Percentiles rank a stretch among this genome's conserved stretches.
Conservation (phyloP, 2,797 vertebrate genomes). For the Periophthalmus magnuspinnatus region DNA sequence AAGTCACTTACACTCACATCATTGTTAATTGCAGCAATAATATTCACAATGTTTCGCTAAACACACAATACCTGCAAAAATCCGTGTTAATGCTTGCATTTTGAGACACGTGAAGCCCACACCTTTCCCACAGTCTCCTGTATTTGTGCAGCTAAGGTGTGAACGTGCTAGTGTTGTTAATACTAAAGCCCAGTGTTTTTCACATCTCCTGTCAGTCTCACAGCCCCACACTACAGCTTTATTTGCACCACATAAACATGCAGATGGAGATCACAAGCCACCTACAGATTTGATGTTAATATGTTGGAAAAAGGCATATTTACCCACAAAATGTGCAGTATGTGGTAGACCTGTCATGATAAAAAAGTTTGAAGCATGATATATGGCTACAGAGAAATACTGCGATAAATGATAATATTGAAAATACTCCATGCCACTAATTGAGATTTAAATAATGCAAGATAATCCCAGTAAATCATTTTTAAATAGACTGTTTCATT, state of each 20-base stretch:
- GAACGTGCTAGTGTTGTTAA: not conserved
- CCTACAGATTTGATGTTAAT: conserved; percentile 7
- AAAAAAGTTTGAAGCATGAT: too few relatives aligned
- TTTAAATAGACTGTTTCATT: too few relatives aligned
- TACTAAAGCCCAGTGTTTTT: conserved; percentile 7
- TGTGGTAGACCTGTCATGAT: too few relatives aligned
- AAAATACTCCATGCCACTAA: too few relatives aligned
- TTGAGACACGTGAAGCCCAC: not conserved
- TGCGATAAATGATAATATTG: too few relatives aligned
- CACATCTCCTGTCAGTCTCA: conserved; percentile 5
- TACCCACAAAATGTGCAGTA: not conserved
- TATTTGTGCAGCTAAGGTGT: not conserved
- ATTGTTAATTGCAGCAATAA: too few relatives aligned
- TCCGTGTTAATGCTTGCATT: not conserved
- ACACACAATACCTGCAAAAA: not conserved
- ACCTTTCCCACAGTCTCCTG: not conserved
- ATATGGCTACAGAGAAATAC: too few relatives aligned
- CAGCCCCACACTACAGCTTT: conserved; percentile 14
- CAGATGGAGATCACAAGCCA: conserved; percentile 6
- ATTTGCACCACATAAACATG: conserved; percentile 14
- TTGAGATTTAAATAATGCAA: too few relatives aligned
- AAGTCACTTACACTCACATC: too few relatives aligned
- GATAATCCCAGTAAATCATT: too few relatives aligned
- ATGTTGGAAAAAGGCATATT: not conserved
- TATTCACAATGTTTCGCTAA: not conserved